Conservation (phyloP, 2,113 vertebrate species). For the Poecilia latipinna region DNA sequence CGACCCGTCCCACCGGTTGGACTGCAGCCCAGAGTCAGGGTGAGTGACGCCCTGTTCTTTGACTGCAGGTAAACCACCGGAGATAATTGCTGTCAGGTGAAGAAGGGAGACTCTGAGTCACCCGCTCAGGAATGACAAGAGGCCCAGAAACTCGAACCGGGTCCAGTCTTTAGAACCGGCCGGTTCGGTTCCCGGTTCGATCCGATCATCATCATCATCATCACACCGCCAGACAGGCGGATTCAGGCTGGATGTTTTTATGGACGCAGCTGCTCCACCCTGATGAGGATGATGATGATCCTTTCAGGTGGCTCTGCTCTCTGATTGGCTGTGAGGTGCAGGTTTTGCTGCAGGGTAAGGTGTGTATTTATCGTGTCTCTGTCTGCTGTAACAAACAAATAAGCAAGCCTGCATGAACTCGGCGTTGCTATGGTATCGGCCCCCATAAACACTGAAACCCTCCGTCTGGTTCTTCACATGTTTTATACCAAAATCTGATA, state of each 20-base stretch:
- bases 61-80: neutral
- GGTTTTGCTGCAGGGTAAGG: neutral
- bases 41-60: too few species aligned
- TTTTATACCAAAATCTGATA: too few species aligned
- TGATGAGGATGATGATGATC: neutral
- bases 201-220: too few species aligned
- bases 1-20: neutral
- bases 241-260: too few species aligned
- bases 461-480: too few species aligned
- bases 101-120: neutral
- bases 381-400: neutral
- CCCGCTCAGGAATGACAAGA: neutral
- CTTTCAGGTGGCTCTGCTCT: neutral
- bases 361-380: neutral
- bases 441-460: too few species aligned
- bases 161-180: neutral
- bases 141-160: neutral
- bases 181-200: neutral
- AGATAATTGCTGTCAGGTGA: neutral
- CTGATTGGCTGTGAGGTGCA: conserved; percentile 3
- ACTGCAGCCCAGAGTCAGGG: too few species aligned
- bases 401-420: neutral
- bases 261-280: too few species aligned
- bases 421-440: neutral
- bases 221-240: too few species aligned